phyloP scores from a whole-genome alignment of 1,140 invertebrate species.

The Anthonomus grandis region DNA sequence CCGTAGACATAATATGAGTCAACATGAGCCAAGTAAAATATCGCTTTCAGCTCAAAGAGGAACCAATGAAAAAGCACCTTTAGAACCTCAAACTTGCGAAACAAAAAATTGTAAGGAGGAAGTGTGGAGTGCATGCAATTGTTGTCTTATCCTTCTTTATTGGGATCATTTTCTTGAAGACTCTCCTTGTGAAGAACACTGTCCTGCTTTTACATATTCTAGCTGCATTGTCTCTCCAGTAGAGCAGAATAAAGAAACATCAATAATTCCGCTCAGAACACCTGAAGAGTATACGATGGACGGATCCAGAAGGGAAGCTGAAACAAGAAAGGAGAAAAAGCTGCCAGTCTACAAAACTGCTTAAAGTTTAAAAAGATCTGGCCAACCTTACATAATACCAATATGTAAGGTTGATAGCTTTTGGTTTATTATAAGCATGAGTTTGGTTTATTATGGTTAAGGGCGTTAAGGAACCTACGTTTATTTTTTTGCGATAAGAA shows the following conservation, averaged over 20 bases:
- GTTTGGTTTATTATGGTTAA: no score
- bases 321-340: background rate
- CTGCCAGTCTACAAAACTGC: background rate
- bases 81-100: conserved; percentile 15
- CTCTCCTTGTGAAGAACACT: background rate
- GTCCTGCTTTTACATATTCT: background rate
- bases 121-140: conserved; percentile 7
- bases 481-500: no score
- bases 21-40: no score
- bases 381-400: background rate
- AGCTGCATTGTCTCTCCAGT: background rate
- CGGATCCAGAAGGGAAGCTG: background rate
- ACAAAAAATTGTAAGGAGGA: conserved; percentile 3
- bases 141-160: conserved; percentile 8
- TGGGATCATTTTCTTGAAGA: conserved; percentile 14
- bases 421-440: no score
- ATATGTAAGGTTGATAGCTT: no score
- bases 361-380: background rate
- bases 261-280: no score
- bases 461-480: no score
- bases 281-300: conserved; percentile 6
- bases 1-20: no score
- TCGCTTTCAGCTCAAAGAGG: no score
- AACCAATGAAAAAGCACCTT: no score
- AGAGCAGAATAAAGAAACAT: no score